Base-by-base conservation (phyloP, 2,888 invertebrate species). In the Brachyopa scutellaris region DNA sequence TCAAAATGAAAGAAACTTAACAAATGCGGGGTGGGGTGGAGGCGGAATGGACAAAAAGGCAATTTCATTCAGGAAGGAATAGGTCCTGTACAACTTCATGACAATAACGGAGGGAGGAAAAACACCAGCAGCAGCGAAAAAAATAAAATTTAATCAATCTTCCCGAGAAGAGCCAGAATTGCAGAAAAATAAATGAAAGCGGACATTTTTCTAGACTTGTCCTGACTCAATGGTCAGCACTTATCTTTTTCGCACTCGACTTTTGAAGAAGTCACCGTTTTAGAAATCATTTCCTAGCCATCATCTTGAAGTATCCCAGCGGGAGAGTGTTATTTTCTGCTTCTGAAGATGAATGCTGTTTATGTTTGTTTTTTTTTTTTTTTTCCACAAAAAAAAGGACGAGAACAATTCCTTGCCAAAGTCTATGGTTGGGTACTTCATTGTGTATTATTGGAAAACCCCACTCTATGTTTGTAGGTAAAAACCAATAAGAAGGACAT, bases 41-140 rank as follows among this genome's bases (percentile, higher is more conserved):
- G 61, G 73, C 67, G 29, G 31, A 73, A 61, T 8, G 45, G 53
- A 73, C 73, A 67, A 47, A n/a, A 61, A 69, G 53, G 55, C 53
- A 19, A 59, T 67, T 67, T 36, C 9, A 31, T 42, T 76, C n/a
- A 59, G 57, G 2, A 4, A 1, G 4, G 7, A 21, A 13, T n/a
- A 7, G 40, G 53, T 33, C 33, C 9, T 55, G 42, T 55, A 23
- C 29, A 21, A 9, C 33, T 31, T 45, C 7, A 9, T 2, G 31
- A 7, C 15, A 7, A 19, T 8, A 17, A 4, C 2, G 6, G 0
- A n/a, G 21, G 23, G 8, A 8, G 21, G n/a, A 13, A n/a, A 13
- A 40, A 40, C 4, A 26, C 26, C 4, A 5, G 26, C 26, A 5
- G 26, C 4, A 3, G 6, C 9, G n/a, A 29, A 33, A 49, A 72